A percentile compares a stretch with the other conserved stretches of the same genome.
These are phyloP conservation scores for Lycaena phlaeas DNA, from an alignment of 2,888 invertebrate species.

Conservation along the genomic window DNA sequence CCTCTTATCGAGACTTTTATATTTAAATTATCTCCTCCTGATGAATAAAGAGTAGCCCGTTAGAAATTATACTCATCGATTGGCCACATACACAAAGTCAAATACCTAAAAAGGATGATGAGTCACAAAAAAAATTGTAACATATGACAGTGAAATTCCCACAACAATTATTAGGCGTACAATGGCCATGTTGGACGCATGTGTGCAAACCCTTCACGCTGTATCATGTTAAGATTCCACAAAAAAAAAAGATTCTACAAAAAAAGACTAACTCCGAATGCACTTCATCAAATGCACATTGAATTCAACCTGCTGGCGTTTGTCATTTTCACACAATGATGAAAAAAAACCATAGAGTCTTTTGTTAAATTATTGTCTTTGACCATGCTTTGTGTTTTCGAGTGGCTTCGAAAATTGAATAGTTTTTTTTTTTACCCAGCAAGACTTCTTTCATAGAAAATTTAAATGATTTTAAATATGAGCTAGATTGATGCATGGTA, in stretches of 20 bases:
- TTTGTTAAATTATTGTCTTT: constrained; percentile 65
- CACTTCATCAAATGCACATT: constrained; percentile 68
- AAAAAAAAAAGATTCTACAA: constrained; percentile 38
- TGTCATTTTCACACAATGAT: constrained; percentile 36
- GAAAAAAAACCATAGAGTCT: constrained; percentile 32
- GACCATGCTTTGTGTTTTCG: constrained; percentile 34
- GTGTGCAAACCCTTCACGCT: constrained; percentile 59
- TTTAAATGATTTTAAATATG: constrained; percentile 2
- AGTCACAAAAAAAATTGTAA: constrained; percentile 6
- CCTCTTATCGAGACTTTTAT: too few relatives aligned
- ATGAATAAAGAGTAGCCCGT: too few relatives aligned
- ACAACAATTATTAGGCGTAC: constrained; percentile 45
- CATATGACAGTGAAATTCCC: constrained; percentile 12
- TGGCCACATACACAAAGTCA: too few relatives aligned
- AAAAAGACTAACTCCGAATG: constrained; percentile 54
- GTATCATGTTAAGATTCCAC: constrained; percentile 16
- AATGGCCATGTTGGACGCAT: constrained; percentile 60
- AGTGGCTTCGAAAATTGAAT: constrained; percentile 42
- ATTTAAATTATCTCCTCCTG: too few relatives aligned
- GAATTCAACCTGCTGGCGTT: constrained; percentile 51
- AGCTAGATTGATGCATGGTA: neutral
- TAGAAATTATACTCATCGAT: too few relatives aligned
- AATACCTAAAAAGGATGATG: too few relatives aligned
- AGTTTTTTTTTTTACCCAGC: constrained; percentile 14
- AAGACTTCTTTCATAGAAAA: constrained; percentile 1